Base-by-base conservation (phyloP, 23 tunicate species). In the Botrylloides violaceus region DNA sequence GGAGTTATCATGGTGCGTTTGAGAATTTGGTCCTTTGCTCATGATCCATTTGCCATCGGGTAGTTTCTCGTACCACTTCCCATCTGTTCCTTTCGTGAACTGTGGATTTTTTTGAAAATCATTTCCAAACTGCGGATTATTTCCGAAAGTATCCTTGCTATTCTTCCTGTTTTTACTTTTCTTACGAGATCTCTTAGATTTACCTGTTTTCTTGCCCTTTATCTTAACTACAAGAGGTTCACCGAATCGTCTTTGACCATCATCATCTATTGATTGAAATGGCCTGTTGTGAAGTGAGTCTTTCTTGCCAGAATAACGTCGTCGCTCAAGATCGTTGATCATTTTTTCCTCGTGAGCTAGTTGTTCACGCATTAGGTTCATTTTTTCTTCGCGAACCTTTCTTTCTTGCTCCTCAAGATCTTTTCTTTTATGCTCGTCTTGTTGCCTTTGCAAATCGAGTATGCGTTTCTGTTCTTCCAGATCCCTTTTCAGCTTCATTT, bases 51-150 rank as follows among this genome's bases (percentile, higher is more conserved):
- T 55, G 7, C 97, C 97, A 47, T 79, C 79, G 1, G 56, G 29
- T 2, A 23, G 61, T 43, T 83, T 90, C 71, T 83, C 59, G 50
- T 90, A 90, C 90, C 85, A 90, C 75, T 75, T 83, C n/a, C 97
- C 97, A 53, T 90, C 97, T 2, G 91, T 82, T 7, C 90, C 90
- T 53, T 59, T 58, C 2, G 85, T 79, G 61, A 39, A 83, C 36
- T 68, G 65, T 9, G 49, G 61, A 43, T 82, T 66, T 27, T 71
- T 56, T 6, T 77, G 57, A 0, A 12, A 19, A 2, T 43, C 47
- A 0, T 19, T 6, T 4, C 61, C 53, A 6, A 58, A 28, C 15
- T 49, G 48, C 23, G 84, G 29, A 25, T 64, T 27, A 15, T 23
- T 23, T n/a, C n/a, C n/a, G n/a, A n/a, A n/a, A n/a, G n/a, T n/a